Evolutionary conservation across 2,797 vertebrate genomes (phyloP), one percentile per base, ranked within the genome.

Genomic region (Erithacus rubecula): DNA sequence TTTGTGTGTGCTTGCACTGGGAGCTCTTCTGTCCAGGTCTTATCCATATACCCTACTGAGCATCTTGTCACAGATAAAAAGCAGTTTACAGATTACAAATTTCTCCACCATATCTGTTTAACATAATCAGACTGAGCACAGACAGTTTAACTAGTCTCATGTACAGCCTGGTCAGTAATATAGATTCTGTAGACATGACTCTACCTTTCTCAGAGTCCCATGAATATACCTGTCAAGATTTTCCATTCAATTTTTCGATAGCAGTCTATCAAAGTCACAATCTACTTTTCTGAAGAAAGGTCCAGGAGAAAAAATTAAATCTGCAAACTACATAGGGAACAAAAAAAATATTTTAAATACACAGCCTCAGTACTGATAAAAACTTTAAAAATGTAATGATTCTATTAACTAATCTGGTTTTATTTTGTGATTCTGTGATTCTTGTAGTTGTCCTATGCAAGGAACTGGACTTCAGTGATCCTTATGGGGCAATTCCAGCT

Each of bases 381-480:
- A 2, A 11, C 26, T 44, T 22, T 11, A 15, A 1, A n/a, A 49
- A 44, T n/a, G 11, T 65, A 67, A 74, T 37, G 2, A 14, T 47
- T 47, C 0, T 3, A n/a, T 26, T 16, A 32, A 36, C 9, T 15
- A 46, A 29, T 1, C 15, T 59, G 37, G 6, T 29, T 85, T 85
- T 19, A 43, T 43, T 43, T 19, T 43, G 43, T 43, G 27, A 29
- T 44, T 43, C 24, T 52, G 26, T 59, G 27, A 52, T 46, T 60
- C 63, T 37, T 76, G 19, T 7, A 9, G 15, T 24, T 52, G 29
- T 85, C 10, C n/a, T 60, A 3, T 52, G 15, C 15, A 37, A 32
- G n/a, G 37, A 67, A 18, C 15, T 43, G 27, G 22, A 44, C 10
- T n/a, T 59, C 0, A 0, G 13, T 32, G 12, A 37, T 16, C 12